Conservation (phyloP, 2,888 invertebrate genomes). For the Cerastis rubricosa region DNA sequence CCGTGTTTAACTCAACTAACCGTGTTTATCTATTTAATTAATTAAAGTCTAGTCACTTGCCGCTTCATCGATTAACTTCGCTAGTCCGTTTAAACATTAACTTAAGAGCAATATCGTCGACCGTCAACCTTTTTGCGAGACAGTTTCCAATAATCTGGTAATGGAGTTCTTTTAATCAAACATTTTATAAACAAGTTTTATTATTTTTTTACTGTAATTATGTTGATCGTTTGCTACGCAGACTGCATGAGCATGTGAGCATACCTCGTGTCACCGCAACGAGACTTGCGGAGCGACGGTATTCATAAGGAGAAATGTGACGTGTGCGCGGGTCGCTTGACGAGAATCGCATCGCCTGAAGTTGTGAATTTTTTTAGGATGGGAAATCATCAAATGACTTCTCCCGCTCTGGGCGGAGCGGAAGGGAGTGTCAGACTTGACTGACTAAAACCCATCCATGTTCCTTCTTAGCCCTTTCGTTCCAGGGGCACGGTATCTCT, state of each 20-base stretch:
- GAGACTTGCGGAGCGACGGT: neutral
- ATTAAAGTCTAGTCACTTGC: conserved; percentile 52
- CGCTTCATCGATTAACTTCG: conserved; percentile 46
- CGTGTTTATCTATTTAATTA: conserved; percentile 61
- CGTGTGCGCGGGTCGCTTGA: neutral
- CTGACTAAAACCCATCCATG: too few species aligned
- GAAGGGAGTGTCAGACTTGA: too few species aligned
- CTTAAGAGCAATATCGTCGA: conserved; percentile 35
- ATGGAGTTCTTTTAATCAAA: neutral
- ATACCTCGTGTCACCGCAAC: neutral
- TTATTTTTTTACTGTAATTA: neutral
- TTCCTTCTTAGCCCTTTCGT: too few species aligned
- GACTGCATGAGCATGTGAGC: neutral
- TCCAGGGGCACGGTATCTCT: too few species aligned
- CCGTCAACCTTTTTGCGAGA: conserved; percentile 3
- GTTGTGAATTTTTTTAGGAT: too few species aligned
- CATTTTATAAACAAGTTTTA: neutral
- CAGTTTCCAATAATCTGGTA: conserved; percentile 6
- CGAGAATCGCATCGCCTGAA: neutral
- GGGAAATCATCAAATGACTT: too few species aligned
- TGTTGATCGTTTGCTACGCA: neutral
- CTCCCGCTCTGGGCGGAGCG: too few species aligned
- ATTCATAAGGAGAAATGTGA: neutral
- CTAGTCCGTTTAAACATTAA: conserved; percentile 20
- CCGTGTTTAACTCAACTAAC: conserved; percentile 52